phyloP scores from a whole-genome alignment of 2,888 invertebrate species.

The Rhagonycha fulva region DNA sequence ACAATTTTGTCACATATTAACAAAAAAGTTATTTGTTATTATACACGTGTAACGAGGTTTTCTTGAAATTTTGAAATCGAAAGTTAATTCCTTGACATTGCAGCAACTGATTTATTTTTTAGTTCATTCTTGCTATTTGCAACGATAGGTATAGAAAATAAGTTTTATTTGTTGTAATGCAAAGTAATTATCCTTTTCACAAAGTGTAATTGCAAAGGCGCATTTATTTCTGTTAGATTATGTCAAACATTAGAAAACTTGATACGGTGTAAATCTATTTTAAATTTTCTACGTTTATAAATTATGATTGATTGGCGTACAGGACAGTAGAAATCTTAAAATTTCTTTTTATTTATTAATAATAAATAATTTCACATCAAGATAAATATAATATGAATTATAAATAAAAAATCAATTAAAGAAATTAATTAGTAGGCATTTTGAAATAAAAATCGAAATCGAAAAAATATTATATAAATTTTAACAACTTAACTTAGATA shows the following conservation, averaged over 20 bases:
- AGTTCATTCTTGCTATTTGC: not conserved
- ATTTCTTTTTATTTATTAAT: not conserved
- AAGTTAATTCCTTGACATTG: not conserved
- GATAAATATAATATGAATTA: not conserved
- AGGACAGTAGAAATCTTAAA: not conserved
- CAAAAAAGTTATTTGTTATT: no score
- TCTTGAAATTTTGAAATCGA: no score
- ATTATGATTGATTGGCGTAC: not conserved
- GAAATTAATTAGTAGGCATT: not conserved
- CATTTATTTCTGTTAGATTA: not conserved
- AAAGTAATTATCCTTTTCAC: not conserved
- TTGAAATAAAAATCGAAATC: not conserved
- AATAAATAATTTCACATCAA: not conserved
- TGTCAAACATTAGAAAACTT: not conserved
- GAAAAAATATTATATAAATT: no score
- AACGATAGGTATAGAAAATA: not conserved
- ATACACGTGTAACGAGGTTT: no score
- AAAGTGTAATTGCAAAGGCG: not conserved
- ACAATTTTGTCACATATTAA: no score
- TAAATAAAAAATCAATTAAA: not conserved
- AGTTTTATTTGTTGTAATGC: not conserved
- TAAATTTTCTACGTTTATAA: not conserved
- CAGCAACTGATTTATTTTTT: not conserved
- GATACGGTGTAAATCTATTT: not conserved
- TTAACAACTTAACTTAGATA: no score